Base-by-base conservation (phyloP, 2,113 vertebrate species). In the Myrmecobius fasciatus region DNA sequence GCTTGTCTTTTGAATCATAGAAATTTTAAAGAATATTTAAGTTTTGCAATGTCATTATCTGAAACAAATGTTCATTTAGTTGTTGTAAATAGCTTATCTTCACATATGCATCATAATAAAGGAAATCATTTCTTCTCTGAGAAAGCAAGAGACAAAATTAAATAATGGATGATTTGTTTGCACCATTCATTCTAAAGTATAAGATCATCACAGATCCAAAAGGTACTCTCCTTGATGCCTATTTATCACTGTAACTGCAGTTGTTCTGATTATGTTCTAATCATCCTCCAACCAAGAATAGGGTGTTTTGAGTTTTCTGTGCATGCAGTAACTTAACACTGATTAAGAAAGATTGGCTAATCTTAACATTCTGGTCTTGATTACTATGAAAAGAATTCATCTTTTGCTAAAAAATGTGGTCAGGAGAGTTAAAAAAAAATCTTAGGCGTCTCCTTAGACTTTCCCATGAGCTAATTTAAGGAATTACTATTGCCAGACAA, bases 81-180 rank as follows among this genome's bases (percentile, higher is more conserved):
- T 91, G 22, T 89, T 95, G 36, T 92, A 54, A 95, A 96, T 95
- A 83, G 12, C 10, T 93, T 10, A 52, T 93, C 46, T 92, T 94
- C n/a, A 53, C 8, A 49, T 53, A 47, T 25, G 60, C 91, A 53
- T 7, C 43, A n/a, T 88, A 53, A 90, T 90, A 90, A 90, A 91
- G 36, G 48, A 51, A 93, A 95, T 52, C 56, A 8, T 43, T 4
- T 56, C 31, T 53, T 89, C 96, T 67, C 53, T 91, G 7, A 53
- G 49, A 94, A 8, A 54, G 8, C 60, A 93, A 93, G 56, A 46
- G 60, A 95, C 89, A 93, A 17, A 24, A 43, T 94, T 93, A 89
- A 95, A 36, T 89, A 56, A 91, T 26, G 28, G 83, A 26, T 47
- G 46, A 91, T 88, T 54, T 47, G 3, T 94, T 54, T 96, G 46